A percentile compares a stretch with the other conserved stretches of the same genome.
Evolutionary conservation across 1,140 invertebrate genomes (phyloP).

Genomic region (Lucilia cuprina): DNA sequence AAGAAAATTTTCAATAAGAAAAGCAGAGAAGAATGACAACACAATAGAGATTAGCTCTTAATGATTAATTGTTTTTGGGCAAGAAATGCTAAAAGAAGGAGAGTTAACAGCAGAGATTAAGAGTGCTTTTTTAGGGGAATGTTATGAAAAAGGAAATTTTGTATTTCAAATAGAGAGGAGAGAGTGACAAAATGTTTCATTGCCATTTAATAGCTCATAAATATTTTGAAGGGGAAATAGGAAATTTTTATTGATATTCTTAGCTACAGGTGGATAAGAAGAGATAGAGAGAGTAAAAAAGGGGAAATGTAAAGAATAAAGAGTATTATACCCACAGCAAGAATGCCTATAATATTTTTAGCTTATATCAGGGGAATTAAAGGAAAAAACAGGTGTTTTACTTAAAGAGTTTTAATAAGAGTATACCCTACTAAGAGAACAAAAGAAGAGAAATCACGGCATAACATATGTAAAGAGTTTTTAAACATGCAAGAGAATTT

Average conservation of each 20-base stretch:
- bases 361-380: neutral
- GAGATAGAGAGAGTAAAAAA: neutral
- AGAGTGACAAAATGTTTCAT: neutral
- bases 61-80: neutral
- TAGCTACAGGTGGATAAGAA: slow-evolving; percentile 10
- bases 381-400: neutral
- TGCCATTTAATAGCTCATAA: neutral
- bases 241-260: neutral
- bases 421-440: neutral
- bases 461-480: too few species aligned
- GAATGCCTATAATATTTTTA: neutral
- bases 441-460: too few species aligned
- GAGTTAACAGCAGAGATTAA: neutral
- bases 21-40: neutral
- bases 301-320: neutral
- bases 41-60: neutral
- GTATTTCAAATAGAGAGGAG: too few species aligned
- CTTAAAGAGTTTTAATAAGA: neutral
- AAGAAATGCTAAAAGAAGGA: too few species aligned
- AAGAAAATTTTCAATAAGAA: neutral
- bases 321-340: neutral
- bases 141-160: neutral
- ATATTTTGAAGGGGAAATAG: neutral
- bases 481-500: too few species aligned
- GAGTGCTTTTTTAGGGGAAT: neutral